phyloP scores from a whole-genome alignment of 2,797 vertebrate genomes.

The Parauchenoglanis ngamensis region DNA sequence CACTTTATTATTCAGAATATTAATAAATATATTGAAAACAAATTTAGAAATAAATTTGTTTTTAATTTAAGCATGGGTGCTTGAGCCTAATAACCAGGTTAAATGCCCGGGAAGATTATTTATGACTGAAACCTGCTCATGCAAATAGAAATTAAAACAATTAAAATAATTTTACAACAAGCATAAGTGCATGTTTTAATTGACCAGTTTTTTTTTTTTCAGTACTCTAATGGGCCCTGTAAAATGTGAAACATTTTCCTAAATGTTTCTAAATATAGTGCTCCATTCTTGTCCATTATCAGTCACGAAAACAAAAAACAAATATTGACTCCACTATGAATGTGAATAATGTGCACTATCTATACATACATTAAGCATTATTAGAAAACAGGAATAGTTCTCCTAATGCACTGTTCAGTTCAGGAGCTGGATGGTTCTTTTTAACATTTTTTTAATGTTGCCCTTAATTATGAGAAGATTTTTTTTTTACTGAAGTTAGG shows the following conservation, averaged over 20 bases:
- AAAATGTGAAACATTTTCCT: background rate
- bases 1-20: background rate
- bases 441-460: too few species aligned
- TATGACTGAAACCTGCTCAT: background rate
- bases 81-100: background rate
- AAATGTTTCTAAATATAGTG: background rate
- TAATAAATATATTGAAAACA: background rate
- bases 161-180: background rate
- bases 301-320: background rate
- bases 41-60: background rate
- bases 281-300: background rate
- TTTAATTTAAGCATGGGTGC: background rate
- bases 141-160: background rate
- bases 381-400: background rate
- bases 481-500: conserved; percentile 4
- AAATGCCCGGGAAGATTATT: background rate
- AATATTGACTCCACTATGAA: background rate
- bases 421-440: background rate
- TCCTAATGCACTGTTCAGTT: conserved; percentile 26
- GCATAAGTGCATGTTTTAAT: background rate
- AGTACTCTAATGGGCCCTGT: background rate
- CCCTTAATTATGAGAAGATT: conserved; percentile 27
- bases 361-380: background rate
- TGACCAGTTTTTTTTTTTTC: background rate
- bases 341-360: background rate